Conservation (phyloP, 2,113 vertebrate genomes). For the Sinocyclocheilus anshuiensis region DNA sequence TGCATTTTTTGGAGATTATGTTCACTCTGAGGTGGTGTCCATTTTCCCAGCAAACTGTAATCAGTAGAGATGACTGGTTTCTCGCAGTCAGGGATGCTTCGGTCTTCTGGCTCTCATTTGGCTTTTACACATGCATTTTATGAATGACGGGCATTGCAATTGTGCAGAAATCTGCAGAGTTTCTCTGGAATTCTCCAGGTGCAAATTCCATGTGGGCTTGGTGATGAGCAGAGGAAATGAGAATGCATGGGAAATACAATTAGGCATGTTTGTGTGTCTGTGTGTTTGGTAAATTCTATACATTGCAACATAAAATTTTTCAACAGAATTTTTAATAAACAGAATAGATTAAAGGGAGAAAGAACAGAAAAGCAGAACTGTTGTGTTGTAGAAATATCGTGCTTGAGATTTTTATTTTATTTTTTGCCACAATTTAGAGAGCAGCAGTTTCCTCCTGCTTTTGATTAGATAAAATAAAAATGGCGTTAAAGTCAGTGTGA, state of each 20-base stretch:
- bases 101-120: conserved; percentile 16
- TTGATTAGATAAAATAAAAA: not conserved
- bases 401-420: not conserved
- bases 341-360: not conserved
- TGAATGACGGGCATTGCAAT: not conserved
- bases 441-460: not conserved
- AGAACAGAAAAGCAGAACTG: not conserved
- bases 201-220: not conserved
- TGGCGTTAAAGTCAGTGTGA: not conserved
- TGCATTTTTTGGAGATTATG: conserved; percentile 45
- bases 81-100: not conserved
- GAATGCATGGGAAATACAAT: conserved; percentile 15
- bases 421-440: not conserved
- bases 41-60: conserved; percentile 42
- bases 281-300: conserved; percentile 10
- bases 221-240: not conserved
- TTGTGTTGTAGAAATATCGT: not conserved
- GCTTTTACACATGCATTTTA: not conserved
- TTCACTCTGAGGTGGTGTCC: conserved; percentile 24
- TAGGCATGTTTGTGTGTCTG: conserved; percentile 13
- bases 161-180: not conserved
- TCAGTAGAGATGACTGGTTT: conserved; percentile 40
- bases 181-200: not conserved
- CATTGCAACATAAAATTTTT: not conserved
- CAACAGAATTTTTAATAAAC: not conserved